Percentiles rank a stretch among this genome's conserved stretches.
Conservation (phyloP, 2,113 vertebrate species). For the Eulemur macaco region DNA sequence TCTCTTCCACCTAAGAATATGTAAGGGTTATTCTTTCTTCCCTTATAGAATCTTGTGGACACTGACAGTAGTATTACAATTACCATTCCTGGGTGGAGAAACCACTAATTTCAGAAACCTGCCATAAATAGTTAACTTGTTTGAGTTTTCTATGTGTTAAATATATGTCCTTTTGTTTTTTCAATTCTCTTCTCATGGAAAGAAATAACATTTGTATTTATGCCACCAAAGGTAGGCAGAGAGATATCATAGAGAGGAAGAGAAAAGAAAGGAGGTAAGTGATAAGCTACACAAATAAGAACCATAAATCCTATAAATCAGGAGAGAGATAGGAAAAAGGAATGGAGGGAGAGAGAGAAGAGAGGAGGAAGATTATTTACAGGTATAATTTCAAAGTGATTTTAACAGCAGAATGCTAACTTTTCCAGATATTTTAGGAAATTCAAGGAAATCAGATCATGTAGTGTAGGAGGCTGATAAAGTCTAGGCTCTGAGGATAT, state of each 20-base stretch:
- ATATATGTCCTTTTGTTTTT: not conserved
- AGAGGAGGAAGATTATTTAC: not conserved
- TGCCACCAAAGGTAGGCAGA: not conserved
- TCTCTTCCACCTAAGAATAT: not conserved
- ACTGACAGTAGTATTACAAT: not conserved
- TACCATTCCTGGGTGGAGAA: not conserved
- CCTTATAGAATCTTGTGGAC: not conserved
- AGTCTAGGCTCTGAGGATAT: not conserved
- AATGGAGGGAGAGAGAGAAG: accelerated
- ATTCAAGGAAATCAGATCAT: not conserved
- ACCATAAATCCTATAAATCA: not conserved
- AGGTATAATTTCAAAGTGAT: not conserved
- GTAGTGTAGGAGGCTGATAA: not conserved
- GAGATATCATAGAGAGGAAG: not conserved
- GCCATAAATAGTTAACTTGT: not conserved
- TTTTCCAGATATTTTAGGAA: not conserved
- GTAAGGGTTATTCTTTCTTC: not conserved
- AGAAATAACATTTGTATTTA: constrained; percentile 10
- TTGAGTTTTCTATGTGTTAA: not conserved
- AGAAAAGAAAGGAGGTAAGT: not conserved
- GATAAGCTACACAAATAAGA: not conserved
- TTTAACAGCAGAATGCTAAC: not conserved
- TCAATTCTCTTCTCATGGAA: not conserved
- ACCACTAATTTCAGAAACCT: not conserved
- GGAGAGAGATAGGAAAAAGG: accelerated